Evolutionary conservation across 2,113 vertebrate species (phyloP).

Genomic region (Eclectus roratus): DNA sequence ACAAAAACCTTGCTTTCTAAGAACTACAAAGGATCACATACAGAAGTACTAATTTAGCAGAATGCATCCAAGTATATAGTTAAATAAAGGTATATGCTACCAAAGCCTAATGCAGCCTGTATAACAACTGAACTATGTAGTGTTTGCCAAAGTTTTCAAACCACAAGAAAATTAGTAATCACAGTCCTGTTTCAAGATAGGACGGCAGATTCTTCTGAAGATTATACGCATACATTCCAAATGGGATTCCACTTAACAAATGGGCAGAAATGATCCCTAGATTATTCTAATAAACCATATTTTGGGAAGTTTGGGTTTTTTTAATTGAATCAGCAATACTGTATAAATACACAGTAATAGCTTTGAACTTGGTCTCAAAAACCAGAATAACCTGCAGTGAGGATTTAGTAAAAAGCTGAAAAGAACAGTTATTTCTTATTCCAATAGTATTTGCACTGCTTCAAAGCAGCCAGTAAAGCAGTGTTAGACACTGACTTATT

Average conservation of each 20-base stretch:
- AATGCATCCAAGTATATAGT: neutral
- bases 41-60: neutral
- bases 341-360: neutral
- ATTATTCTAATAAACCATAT: neutral
- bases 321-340: neutral
- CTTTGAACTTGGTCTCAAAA: neutral
- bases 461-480: neutral
- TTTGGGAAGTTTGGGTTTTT: neutral
- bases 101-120: neutral
- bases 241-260: neutral
- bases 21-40: neutral
- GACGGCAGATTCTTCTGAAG: neutral
- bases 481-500: neutral
- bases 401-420: neutral
- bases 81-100: neutral
- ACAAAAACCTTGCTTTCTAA: neutral
- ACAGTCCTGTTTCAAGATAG: neutral
- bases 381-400: neutral
- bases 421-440: neutral
- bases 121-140: neutral
- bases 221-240: neutral
- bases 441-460: neutral
- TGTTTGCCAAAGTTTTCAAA: neutral
- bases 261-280: neutral
- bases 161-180: neutral